phyloP scores from a whole-genome alignment of 2,113 vertebrate species.

The Coptodon rendalli region DNA sequence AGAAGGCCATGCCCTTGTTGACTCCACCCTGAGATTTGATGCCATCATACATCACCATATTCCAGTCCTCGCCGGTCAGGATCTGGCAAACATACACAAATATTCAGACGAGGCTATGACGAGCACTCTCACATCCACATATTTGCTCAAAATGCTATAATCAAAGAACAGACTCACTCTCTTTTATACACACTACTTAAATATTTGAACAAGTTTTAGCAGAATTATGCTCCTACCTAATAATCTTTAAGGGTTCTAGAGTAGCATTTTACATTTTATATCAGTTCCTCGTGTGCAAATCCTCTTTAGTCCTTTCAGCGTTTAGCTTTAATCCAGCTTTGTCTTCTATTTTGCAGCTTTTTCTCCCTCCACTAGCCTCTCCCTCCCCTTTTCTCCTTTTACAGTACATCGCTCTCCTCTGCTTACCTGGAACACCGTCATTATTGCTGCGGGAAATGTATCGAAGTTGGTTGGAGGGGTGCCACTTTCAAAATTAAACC shows the following conservation, averaged over 20 bases:
- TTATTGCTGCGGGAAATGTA: slow-evolving; percentile 98
- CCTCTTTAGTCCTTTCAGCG: neutral
- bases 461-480: slow-evolving; percentile 96
- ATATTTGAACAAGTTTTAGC: neutral
- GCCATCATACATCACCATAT: slow-evolving; percentile 92
- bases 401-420: neutral
- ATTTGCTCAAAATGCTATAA: neutral
- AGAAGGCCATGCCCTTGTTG: slow-evolving; percentile 91
- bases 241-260: neutral
- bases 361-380: neutral
- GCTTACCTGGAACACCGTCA: slow-evolving; percentile 96
- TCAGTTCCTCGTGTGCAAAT: neutral
- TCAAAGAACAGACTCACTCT: neutral
- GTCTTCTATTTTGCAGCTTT: neutral
- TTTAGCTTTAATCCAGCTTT: neutral
- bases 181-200: neutral
- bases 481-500: slow-evolving; percentile 84
- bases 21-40: slow-evolving; percentile 95
- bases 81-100: slow-evolving; percentile 57
- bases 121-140: neutral
- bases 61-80: slow-evolving; percentile 93
- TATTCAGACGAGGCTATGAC: neutral
- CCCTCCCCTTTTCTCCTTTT: neutral
- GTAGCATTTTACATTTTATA: neutral
- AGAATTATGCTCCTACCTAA: neutral